Evolutionary conservation across 1,140 invertebrate species (phyloP).

Genomic region (Bombus superbus): DNA sequence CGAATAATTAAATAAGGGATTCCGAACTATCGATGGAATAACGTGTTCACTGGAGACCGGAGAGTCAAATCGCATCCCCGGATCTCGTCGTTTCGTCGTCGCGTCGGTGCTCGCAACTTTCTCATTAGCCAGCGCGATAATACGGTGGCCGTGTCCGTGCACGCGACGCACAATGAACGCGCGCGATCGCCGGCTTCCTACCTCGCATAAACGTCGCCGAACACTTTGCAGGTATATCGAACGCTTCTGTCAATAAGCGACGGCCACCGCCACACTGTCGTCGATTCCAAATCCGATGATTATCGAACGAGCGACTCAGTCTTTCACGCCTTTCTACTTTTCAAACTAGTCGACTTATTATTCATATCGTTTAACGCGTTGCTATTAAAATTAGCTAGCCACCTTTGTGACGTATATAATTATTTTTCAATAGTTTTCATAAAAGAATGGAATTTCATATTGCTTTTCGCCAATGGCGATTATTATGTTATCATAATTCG

Average conservation of each 20-base stretch:
- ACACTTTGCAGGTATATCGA: slow-evolving; percentile 76
- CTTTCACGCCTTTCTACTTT: slow-evolving; percentile 41
- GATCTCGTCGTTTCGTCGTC: slow-evolving; percentile 46
- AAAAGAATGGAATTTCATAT: background rate
- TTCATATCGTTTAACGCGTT: slow-evolving; percentile 29
- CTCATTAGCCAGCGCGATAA: slow-evolving; percentile 80
- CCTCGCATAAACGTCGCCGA: slow-evolving; percentile 78
- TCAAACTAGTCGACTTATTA: slow-evolving; percentile 42
- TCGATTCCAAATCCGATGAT: slow-evolving; percentile 79
- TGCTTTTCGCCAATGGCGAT: background rate
- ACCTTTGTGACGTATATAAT: too few relatives aligned
- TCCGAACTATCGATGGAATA: background rate
- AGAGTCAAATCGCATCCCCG: slow-evolving; percentile 39
- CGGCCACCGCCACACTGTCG: slow-evolving; percentile 52
- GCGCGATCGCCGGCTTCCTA: slow-evolving; percentile 37
- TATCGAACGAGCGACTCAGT: slow-evolving; percentile 75
- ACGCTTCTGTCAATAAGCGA: slow-evolving; percentile 80
- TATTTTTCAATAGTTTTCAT: too few relatives aligned
- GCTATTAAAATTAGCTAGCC: background rate
- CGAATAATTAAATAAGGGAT: slow-evolving; percentile 17
- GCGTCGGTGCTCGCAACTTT: slow-evolving; percentile 75
- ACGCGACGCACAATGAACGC: slow-evolving; percentile 25
- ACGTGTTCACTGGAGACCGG: too few relatives aligned
- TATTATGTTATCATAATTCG: too few relatives aligned
- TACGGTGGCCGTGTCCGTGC: slow-evolving; percentile 59